Evolutionary conservation across 2,113 vertebrate genomes (phyloP).

Genomic region (Dasypus novemcinctus): DNA sequence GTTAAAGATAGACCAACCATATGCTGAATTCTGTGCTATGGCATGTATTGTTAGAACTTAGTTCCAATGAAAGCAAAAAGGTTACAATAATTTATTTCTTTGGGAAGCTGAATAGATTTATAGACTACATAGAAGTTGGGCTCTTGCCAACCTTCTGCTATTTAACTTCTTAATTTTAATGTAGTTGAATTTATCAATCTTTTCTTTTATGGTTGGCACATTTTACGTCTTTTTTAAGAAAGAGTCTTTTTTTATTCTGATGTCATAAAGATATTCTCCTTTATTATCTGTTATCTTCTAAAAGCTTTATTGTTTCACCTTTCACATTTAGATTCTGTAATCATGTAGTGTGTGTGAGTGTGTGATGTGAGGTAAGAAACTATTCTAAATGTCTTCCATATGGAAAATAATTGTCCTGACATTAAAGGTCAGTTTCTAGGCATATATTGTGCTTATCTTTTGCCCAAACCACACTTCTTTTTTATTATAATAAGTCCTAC

Average conservation of each 20-base stretch:
- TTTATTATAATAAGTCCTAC: not conserved
- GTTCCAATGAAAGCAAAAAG: conserved; percentile 50
- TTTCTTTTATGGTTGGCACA: conserved; percentile 58
- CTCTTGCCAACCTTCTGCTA: conserved; percentile 60
- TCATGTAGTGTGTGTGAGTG: not conserved
- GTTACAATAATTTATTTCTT: conserved; percentile 66
- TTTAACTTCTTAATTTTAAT: conserved; percentile 73
- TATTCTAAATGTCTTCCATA: not conserved
- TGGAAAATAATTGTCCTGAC: not conserved
- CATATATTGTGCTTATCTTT: not conserved
- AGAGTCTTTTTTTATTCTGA: not conserved
- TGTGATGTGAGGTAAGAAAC: not conserved
- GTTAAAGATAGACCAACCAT: not conserved
- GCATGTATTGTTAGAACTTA: not conserved
- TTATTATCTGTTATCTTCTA: conserved; percentile 64
- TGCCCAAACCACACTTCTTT: not conserved
- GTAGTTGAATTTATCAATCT: conserved; percentile 73
- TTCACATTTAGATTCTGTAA: not conserved
- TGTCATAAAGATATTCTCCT: conserved; percentile 51
- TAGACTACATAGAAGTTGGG: conserved; percentile 61
- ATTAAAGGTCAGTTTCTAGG: not conserved
- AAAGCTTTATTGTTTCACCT: conserved; percentile 34
- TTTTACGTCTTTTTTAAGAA: conserved; percentile 67
- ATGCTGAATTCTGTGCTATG: not conserved
- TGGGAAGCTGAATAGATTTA: conserved; percentile 65